These are phyloP conservation scores for Abscondita cerata DNA, from an alignment of 2,888 invertebrate genomes.

Conservation along the genomic window DNA sequence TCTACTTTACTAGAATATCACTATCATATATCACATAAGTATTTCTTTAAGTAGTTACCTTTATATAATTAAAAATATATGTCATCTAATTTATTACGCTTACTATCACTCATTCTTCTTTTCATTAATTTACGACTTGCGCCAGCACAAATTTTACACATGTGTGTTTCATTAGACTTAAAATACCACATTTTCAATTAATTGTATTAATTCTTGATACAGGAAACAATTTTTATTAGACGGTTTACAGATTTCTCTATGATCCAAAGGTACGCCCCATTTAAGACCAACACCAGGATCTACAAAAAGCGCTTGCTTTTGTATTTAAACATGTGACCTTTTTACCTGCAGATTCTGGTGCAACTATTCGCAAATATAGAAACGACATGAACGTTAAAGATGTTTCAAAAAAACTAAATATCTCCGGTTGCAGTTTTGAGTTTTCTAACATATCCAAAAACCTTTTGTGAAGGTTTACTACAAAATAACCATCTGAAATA, in stretches of 20 bases:
- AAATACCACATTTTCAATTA: constrained; percentile 59
- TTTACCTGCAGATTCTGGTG: constrained; percentile 78
- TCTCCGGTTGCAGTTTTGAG: constrained; percentile 62
- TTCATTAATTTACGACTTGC: no score
- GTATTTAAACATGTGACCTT: neutral
- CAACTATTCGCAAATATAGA: constrained; percentile 76
- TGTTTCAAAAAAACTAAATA: constrained; percentile 82
- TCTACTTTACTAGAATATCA: no score
- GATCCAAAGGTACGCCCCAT: constrained; percentile 77
- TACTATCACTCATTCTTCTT: no score
- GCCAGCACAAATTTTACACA: no score
- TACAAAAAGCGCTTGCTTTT: constrained; percentile 49
- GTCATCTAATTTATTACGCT: no score
- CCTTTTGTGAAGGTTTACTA: constrained; percentile 70
- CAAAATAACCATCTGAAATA: constrained; percentile 70
- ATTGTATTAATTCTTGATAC: constrained; percentile 70
- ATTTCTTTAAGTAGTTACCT: no score
- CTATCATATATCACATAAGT: no score
- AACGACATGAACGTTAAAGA: constrained; percentile 77
- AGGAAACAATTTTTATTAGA: constrained; percentile 71
- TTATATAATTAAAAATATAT: no score
- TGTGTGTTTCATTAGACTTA: neutral
- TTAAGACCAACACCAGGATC: constrained; percentile 83
- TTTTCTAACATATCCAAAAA: constrained; percentile 65
- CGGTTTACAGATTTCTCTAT: constrained; percentile 88